Evolutionary conservation across 2,113 vertebrate genomes (phyloP).

Genomic region (Sturnira hondurensis): DNA sequence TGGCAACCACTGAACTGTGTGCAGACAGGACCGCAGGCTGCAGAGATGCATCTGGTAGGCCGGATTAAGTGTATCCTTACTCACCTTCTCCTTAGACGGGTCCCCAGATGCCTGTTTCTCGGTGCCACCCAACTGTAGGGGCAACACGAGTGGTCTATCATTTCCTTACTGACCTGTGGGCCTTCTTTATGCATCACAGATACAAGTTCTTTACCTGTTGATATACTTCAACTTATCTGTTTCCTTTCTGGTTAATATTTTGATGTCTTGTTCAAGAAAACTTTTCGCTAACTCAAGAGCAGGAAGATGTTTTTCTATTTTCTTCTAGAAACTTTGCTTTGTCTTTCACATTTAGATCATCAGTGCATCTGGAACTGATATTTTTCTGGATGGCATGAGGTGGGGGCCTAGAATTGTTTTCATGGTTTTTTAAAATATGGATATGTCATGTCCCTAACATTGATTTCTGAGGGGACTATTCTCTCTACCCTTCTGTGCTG

Average conservation of each 20-base stretch:
- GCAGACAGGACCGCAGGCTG: not conserved
- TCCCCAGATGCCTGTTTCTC: not conserved
- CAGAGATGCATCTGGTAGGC: too few relatives aligned
- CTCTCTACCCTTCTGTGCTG: not conserved
- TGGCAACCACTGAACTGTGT: too few relatives aligned
- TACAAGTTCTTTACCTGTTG: not conserved
- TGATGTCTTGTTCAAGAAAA: not conserved
- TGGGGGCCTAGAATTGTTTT: not conserved
- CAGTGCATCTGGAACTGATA: not conserved
- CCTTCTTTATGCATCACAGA: not conserved
- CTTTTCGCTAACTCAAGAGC: not conserved
- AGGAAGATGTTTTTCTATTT: not conserved
- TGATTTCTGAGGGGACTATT: not conserved
- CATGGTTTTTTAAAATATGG: not conserved
- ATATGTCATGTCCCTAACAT: not conserved
- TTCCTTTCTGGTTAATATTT: conserved; percentile 9
- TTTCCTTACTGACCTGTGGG: not conserved
- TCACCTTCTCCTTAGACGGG: not conserved
- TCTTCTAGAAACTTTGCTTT: not conserved
- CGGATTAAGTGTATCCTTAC: too few relatives aligned
- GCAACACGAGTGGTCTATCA: not conserved
- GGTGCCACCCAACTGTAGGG: not conserved
- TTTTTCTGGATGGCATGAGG: not conserved
- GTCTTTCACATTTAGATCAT: not conserved
- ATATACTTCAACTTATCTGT: not conserved